Conservation (phyloP, 1,140 invertebrate species). For the Araneus ventricosus region DNA sequence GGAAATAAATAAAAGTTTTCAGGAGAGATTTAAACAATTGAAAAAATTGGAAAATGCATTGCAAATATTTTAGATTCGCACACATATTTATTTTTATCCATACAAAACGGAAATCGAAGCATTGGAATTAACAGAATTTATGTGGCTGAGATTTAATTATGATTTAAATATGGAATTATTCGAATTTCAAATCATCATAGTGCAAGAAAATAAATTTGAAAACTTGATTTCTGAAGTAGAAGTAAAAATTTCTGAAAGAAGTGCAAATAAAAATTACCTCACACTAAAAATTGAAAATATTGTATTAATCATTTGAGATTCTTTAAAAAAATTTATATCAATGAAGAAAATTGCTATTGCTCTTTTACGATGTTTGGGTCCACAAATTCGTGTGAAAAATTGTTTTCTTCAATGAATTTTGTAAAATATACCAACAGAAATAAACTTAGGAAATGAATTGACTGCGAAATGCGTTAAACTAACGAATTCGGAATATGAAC, state of each 20-base stretch:
- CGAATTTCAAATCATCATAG: not conserved
- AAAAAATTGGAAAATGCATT: not conserved
- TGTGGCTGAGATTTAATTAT: not conserved
- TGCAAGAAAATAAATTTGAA: too few species aligned
- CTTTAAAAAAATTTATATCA: not conserved
- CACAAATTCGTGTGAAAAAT: too few species aligned
- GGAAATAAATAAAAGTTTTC: constrained; percentile 31
- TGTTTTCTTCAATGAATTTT: too few species aligned
- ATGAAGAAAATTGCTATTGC: too few species aligned
- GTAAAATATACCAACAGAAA: too few species aligned
- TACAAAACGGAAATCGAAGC: not conserved
- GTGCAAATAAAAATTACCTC: not conserved
- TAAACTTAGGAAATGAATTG: not conserved
- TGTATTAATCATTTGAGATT: not conserved
- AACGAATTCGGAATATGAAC: too few species aligned
- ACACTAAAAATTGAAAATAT: too few species aligned
- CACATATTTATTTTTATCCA: not conserved
- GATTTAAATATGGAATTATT: not conserved
- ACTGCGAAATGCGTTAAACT: not conserved
- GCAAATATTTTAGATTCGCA: not conserved
- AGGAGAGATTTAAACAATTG: constrained; percentile 15
- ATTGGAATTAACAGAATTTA: too few species aligned
- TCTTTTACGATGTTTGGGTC: too few species aligned
- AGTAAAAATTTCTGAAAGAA: not conserved
- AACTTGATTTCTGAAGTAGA: too few species aligned